Conservation (phyloP, 2,888 invertebrate genomes). For the Choreutis nemorana region DNA sequence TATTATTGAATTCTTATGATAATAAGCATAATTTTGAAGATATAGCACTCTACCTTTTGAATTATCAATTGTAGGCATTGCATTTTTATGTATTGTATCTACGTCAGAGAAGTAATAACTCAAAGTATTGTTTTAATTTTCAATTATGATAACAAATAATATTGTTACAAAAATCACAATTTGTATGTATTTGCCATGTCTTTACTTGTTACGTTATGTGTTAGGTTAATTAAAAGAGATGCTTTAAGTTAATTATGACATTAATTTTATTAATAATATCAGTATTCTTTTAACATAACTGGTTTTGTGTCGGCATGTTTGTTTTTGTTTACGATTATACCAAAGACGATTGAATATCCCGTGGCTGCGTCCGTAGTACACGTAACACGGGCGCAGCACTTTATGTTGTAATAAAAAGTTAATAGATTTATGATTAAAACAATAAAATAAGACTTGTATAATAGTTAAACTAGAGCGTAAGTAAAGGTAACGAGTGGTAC, state of each 20-base stretch:
- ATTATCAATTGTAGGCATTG: background rate
- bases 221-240: conserved; percentile 44
- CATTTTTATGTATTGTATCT: background rate
- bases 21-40: too few species aligned
- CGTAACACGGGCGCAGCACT: conserved; percentile 19
- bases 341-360: conserved; percentile 65
- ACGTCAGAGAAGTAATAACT: too few species aligned
- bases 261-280: conserved; percentile 38
- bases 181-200: too few species aligned
- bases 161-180: too few species aligned
- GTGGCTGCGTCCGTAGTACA: conserved; percentile 38
- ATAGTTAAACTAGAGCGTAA: conserved; percentile 38
- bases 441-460: conserved; percentile 52
- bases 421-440: too few species aligned
- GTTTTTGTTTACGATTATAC: conserved; percentile 56
- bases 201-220: too few species aligned
- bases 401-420: too few species aligned
- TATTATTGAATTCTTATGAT: too few species aligned
- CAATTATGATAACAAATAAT: too few species aligned
- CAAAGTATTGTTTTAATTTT: background rate
- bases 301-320: conserved; percentile 28
- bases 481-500: conserved; percentile 26
- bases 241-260: conserved; percentile 54
- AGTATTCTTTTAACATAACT: conserved; percentile 40
- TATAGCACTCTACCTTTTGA: too few species aligned